These are phyloP conservation scores for Epicauta chinensis DNA, from an alignment of 1,140 invertebrate genomes.

Conservation along the genomic window DNA sequence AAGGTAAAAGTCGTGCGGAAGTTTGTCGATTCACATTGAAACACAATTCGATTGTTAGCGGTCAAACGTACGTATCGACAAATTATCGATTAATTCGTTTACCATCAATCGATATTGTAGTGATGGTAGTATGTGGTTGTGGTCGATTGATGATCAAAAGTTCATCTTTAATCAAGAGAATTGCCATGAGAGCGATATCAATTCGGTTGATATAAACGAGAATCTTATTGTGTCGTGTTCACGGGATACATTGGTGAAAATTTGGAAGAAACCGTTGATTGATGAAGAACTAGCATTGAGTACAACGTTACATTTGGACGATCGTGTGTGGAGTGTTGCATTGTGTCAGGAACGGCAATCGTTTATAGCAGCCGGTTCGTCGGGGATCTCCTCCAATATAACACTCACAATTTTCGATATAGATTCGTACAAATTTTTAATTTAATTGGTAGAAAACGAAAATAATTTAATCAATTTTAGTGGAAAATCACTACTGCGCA, in stretches of 20 bases:
- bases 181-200: slow-evolving; percentile 18
- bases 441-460: not conserved
- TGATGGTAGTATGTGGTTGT: slow-evolving; percentile 20
- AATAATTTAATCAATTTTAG: not conserved
- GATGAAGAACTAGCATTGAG: slow-evolving; percentile 2
- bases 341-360: slow-evolving; percentile 15
- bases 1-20: slow-evolving; percentile 12
- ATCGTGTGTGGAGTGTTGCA: slow-evolving; percentile 29
- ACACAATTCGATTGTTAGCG: slow-evolving; percentile 23
- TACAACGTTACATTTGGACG: slow-evolving; percentile 3
- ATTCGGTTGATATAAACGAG: slow-evolving; percentile 21
- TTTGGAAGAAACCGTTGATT: slow-evolving; percentile 14
- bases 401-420: slow-evolving; percentile 29
- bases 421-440: too few species aligned
- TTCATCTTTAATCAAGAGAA: slow-evolving; percentile 10
- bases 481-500: not conserved
- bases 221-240: slow-evolving; percentile 22
- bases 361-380: slow-evolving; percentile 30
- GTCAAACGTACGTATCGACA: slow-evolving; percentile 23
- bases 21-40: slow-evolving; percentile 28
- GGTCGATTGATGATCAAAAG: slow-evolving; percentile 8
- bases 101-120: slow-evolving; percentile 13
- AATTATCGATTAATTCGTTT: not conserved
- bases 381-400: slow-evolving; percentile 18
- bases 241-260: slow-evolving; percentile 20